Base-by-base conservation (phyloP, 2,888 invertebrate genomes). In the Artemia sp. region DNA sequence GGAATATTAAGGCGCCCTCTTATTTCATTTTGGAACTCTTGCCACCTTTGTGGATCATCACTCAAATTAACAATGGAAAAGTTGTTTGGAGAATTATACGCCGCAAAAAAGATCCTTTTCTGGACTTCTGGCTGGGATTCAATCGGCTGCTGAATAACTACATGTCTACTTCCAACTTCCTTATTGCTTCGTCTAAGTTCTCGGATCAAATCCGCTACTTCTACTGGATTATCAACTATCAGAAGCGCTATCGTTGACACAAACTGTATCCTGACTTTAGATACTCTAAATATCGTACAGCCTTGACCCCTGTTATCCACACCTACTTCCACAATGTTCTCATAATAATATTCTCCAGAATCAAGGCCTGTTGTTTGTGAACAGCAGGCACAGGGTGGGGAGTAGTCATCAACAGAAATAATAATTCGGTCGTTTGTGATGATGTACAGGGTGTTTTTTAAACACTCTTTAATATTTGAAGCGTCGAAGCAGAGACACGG, bases 341-440 rank as follows among this genome's bases (percentile, higher is more conserved):
- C 58, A 8, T 14, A 14, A n/a, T 58, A n/a, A 58, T 14, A 58
- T 14, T 58, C 58, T n/a, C 58, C 58, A 8, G 58, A 14, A 58
- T 58, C 58, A 8, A 14, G n/a, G 0, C 58, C 58, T 6, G 58
- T 14, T 14, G 58, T 14, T 8, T 14, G 8, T 4, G 24, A 24
- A 14, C 58, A 58, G 58, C 58, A 58, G 9, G 8, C 9, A 8
- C 58, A 58, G 58, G 58, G 58, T 58, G 58, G 58, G 58, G n/a
- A 14, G 9, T 58, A 14, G 6, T 58, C 58, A 1, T n/a, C 58
- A 8, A 58, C 58, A 14, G 58, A 58, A 14, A 58, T 58, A 8
- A 58, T 58, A 14, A 58, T 0, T n/a, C 58, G 58, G 58, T 58
- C 58, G 9, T 58, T 58, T n/a, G 58, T 58, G 58, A 58, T 58